Evolutionary conservation across 2,113 vertebrate species (phyloP), one percentile per base, ranked within the genome.

Genomic region (Etheostoma spectabile): DNA sequence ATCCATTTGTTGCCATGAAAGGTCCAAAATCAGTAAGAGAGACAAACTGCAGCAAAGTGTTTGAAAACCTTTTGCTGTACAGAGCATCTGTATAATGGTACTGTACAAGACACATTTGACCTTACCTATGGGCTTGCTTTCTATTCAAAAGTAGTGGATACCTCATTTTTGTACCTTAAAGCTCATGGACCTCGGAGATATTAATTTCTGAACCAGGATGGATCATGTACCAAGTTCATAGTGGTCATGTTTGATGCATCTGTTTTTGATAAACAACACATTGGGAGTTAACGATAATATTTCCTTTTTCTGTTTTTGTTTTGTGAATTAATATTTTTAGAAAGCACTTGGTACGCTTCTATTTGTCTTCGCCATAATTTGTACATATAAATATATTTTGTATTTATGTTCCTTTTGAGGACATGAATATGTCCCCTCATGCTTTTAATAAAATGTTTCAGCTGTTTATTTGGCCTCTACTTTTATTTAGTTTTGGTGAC

Each of bases 391-490:
- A 90, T 91, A 86, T 90, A 89, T 93, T 95, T 95, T 95, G 89
- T 96, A 95, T 95, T 95, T 95, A 94, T 95, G 92, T 94, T 94
- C 89, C 85, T 74, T 92, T 85, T 74, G 81, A 88, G 88, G 91
- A 88, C 84, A 70, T 88, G 82, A 79, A 77, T 71, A 80, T 89
- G 80, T 92, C 73, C 82, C 86, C 80, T 79, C 80, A 84, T 92
- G 93, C 91, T 95, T 95, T 95, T 93, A 95, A 95, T 95, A 95
- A 95, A 95, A 94, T 74, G 77, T 91, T 91, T 79, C 77, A 79
- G 80, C 87, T 87, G 80, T 90, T 90, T 82, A 27, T 24, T 56
- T 55, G 38, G 45, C 3, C 18, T 84, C 3, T 71, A 0, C 22
- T 72, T 67, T 62, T 59, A 2, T 74, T 57, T 22, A n/a, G 16